Evolutionary conservation across 2,113 vertebrate species (phyloP), one percentile per base, ranked within the genome.

Genomic region (Sander vitreus): DNA sequence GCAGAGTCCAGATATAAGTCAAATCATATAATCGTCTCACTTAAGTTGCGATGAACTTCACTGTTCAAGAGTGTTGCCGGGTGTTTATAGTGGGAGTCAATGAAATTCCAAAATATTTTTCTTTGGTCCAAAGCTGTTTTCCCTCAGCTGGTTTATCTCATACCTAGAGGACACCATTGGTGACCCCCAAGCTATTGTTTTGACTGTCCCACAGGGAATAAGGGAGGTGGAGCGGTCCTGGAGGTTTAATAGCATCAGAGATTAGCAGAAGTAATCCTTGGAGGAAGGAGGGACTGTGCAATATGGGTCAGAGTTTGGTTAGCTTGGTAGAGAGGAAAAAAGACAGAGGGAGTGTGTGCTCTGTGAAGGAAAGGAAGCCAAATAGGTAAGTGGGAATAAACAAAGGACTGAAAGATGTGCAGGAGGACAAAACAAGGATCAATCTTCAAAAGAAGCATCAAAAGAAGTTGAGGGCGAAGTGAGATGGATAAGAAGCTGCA

Each of bases 241-340:
- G 69, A 84, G 85, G 69, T 85, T 93, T 92, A 93, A 87, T 88
- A 90, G 91, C 86, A 87, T 88, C 83, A 67, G 90, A 93, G 95
- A 94, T 95, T 95, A 95, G 84, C 73, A 74, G 88, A 78, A 80
- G 51, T 95, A 95, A 95, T 95, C 94, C 90, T 50, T 16, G 47
- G 76, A 73, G 54, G 82, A 82, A 88, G 91, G 87, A 72, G 84
- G 78, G 75, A 83, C 84, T 36, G 7, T 16, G 69, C 66, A 60
- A 87, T 91, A 85, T 93, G 90, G 91, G 87, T 91, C 89, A 92
- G 79, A 83, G 79, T 88, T 89, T 74, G 81, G 48, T 43, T 36
- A 19, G 45, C 1, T 5, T 59, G 66, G 50, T 47, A 47, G 76
- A 57, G 65, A 53, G 63, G 71, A 73, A 63, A 27, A 45, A 70